These are phyloP conservation scores for Rattus rattus DNA, from an alignment of 2,113 vertebrate species.

Conservation along the genomic window DNA sequence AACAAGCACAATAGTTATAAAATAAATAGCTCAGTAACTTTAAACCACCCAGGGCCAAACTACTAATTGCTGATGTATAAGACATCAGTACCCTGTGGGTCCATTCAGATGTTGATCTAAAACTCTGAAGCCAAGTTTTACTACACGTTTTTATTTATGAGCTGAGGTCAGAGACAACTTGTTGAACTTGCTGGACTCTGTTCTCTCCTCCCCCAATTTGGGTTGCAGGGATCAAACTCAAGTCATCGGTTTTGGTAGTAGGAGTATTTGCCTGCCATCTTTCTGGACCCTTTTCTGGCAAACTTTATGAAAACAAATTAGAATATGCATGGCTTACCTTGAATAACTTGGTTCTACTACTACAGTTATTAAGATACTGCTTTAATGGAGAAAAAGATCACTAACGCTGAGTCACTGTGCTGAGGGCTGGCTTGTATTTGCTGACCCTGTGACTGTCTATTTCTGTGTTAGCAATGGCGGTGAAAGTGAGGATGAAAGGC, in stretches of 20 bases:
- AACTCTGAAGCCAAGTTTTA: not conserved
- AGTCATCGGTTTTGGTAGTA: no score
- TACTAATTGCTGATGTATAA: not conserved
- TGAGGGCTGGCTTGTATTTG: not conserved
- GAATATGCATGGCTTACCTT: not conserved
- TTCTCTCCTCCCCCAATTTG: not conserved
- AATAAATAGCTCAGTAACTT: not conserved
- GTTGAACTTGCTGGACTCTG: not conserved
- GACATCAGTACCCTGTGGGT: not conserved
- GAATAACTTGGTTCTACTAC: not conserved
- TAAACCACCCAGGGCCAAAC: not conserved
- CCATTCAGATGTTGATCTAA: not conserved
- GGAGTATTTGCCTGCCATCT: no score
- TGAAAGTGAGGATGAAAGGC: not conserved
- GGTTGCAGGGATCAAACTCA: not conserved
- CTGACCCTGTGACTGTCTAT: not conserved
- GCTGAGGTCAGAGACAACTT: not conserved
- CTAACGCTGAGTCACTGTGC: not conserved
- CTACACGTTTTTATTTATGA: no score
- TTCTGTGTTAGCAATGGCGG: not conserved
- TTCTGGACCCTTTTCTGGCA: not conserved
- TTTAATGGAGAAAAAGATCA: not conserved
- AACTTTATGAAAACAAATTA: not conserved
- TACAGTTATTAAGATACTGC: not conserved
- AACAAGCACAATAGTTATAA: not conserved